Evolutionary conservation across 2,888 invertebrate species (phyloP).

Genomic region (Hypselothyrea guttata): DNA sequence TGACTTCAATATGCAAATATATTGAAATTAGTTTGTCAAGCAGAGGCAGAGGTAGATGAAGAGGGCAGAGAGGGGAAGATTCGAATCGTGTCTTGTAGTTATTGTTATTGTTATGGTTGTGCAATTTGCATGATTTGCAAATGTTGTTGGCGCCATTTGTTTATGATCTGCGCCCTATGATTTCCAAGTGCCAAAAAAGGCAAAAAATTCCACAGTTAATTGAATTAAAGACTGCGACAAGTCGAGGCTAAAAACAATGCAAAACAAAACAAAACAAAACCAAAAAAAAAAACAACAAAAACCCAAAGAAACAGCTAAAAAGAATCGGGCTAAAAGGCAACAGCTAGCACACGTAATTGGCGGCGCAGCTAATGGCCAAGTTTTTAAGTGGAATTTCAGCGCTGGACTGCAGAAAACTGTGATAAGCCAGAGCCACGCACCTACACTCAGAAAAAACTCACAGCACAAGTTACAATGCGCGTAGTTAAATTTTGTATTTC

Average conservation of each 20-base stretch:
- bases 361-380: constrained; percentile 47
- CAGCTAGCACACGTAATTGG: constrained; percentile 48
- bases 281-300: too few species aligned
- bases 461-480: too few species aligned
- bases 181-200: constrained; percentile 25
- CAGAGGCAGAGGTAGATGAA: constrained; percentile 21
- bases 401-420: constrained; percentile 38
- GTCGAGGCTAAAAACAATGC: constrained; percentile 16
- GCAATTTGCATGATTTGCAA: constrained; percentile 74
- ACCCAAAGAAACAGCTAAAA: too few species aligned
- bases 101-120: constrained; percentile 34
- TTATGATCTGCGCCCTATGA: constrained; percentile 50
- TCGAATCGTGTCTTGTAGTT: constrained; percentile 51
- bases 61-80: constrained; percentile 4
- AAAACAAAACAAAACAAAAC: too few species aligned
- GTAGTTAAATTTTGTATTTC: too few species aligned
- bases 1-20: constrained; percentile 73
- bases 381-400: constrained; percentile 63
- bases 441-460: too few species aligned
- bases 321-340: constrained; percentile 25
- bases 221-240: constrained; percentile 60
- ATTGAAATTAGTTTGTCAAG: constrained; percentile 71
- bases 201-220: constrained; percentile 66
- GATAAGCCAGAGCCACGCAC: constrained; percentile 63
- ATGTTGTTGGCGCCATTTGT: constrained; percentile 68